Evolutionary conservation across 2,797 vertebrate genomes (phyloP).

Genomic region (Taenioides sp.): DNA sequence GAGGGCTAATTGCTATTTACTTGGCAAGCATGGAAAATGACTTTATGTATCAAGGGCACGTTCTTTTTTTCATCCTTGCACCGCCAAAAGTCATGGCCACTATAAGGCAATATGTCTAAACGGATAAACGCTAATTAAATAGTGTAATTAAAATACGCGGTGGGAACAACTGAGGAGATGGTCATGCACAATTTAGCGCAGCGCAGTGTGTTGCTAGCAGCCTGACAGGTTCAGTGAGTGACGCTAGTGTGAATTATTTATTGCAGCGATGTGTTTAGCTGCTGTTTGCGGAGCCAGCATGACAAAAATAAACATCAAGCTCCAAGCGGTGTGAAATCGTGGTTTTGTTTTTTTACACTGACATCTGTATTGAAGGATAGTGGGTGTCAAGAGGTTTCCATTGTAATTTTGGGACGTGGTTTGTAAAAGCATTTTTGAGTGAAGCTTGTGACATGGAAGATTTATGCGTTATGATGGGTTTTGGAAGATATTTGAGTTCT

Average conservation of each 20-base stretch:
- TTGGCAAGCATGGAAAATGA: constrained; percentile 53
- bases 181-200: constrained; percentile 64
- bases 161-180: constrained; percentile 49
- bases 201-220: constrained; percentile 29
- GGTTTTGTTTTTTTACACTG: not conserved
- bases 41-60: constrained; percentile 56
- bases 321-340: not conserved
- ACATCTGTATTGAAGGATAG: not conserved
- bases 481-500: not conserved
- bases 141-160: constrained; percentile 66
- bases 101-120: constrained; percentile 57
- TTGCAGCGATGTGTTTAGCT: constrained; percentile 1
- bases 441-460: not conserved
- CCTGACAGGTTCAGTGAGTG: constrained; percentile 38
- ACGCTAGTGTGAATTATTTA: constrained; percentile 15
- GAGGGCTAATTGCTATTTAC: constrained; percentile 54
- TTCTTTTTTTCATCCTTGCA: constrained; percentile 46
- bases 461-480: not conserved
- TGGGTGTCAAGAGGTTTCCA: not conserved
- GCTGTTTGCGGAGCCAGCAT: not conserved
- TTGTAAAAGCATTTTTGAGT: not conserved
- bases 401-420: not conserved
- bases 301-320: not conserved
- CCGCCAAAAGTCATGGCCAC: constrained; percentile 58
- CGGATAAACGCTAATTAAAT: constrained; percentile 71